Conservation (phyloP, 1,140 invertebrate genomes). For the Drosophila tsacasi region DNA sequence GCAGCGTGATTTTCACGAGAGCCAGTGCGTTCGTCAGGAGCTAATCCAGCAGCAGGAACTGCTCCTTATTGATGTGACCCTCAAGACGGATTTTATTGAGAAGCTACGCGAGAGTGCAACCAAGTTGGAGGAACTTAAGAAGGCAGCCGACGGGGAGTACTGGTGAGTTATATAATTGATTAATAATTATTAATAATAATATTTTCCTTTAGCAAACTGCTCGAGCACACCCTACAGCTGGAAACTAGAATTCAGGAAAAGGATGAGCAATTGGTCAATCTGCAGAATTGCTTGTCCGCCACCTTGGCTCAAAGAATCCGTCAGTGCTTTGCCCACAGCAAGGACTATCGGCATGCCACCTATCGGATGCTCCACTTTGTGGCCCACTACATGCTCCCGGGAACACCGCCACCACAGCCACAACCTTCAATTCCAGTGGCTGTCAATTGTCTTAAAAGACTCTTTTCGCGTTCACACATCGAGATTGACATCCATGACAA, state of each 20-base stretch:
- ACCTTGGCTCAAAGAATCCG: slow-evolving; percentile 71
- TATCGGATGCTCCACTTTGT: slow-evolving; percentile 68
- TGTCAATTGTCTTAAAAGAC: slow-evolving; percentile 26
- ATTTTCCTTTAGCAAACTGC: slow-evolving; percentile 33
- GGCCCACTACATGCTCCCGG: slow-evolving; percentile 68
- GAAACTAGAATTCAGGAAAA: slow-evolving; percentile 33
- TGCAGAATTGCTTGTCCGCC: slow-evolving; percentile 71
- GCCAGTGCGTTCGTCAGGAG: slow-evolving; percentile 45
- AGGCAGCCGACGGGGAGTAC: slow-evolving; percentile 36
- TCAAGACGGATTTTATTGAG: slow-evolving; percentile 25
- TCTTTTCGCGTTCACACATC: slow-evolving; percentile 27
- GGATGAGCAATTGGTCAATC: slow-evolving; percentile 47
- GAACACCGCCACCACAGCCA: slow-evolving; percentile 45
- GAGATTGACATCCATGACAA: not conserved
- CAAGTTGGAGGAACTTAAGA: slow-evolving; percentile 25
- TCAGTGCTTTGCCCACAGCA: slow-evolving; percentile 56
- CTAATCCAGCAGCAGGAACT: slow-evolving; percentile 30
- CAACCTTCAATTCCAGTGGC: slow-evolving; percentile 31
- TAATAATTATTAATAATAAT: too few relatives aligned
- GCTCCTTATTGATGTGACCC: slow-evolving; percentile 13
- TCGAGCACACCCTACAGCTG: slow-evolving; percentile 24
- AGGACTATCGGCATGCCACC: slow-evolving; percentile 64
- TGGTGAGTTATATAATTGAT: slow-evolving; percentile 19
- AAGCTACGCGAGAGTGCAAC: slow-evolving; percentile 30
- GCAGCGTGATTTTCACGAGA: slow-evolving; percentile 45